Base-by-base conservation (phyloP, 2,888 invertebrate species). In the Ypsolopha scabrella region DNA sequence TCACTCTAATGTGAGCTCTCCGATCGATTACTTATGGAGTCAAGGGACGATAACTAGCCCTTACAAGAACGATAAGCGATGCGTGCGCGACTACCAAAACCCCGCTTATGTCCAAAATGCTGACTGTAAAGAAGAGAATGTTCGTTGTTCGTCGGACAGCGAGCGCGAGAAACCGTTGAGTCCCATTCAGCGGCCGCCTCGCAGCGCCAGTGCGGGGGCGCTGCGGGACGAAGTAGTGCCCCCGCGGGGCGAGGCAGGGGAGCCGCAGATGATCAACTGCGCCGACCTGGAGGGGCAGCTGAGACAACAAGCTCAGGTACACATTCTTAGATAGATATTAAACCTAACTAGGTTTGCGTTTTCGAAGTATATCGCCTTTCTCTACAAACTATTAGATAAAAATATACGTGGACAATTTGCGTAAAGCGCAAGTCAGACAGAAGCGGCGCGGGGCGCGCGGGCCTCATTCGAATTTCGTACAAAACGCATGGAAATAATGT, bases 1-100 rank as follows among this genome's bases (percentile, higher is more conserved):
- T 6, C 7, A n/a, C 4, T 11, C n/a, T 35, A n/a, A 13, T 7
- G 77, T 79, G 6, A 78, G 71, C 59, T 83, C 83, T 9, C 83
- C 83, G 10, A 83, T 83, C 14, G 80, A 72, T 57, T 83, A 83
- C 58, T 60, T 83, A 34, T 80, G 80, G 80, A 77, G 75, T 53
- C 83, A 83, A 60, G 80, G 80, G 56, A 80, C 83, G 38, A 82
- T 83, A 48, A 50, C 54, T 9, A 55, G 57, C 14, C 59, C 59
- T 34, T 50, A 56, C 41, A 49, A 70, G 68, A 50, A 73, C 72
- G 38, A 37, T 2, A 52, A 55, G 47, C 44, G 43, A 13, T 51
- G 41, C n/a, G 64, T 67, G 1, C 69, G 78, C 50, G 68, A 74
- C 48, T 75, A 58, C 55, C 67, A 65, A 46, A 68, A 70, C 59